Percentiles rank a stretch among this genome's conserved stretches.
These are phyloP conservation scores for Merodon equestris DNA, from an alignment of 2,888 invertebrate genomes.

Conservation along the genomic window DNA sequence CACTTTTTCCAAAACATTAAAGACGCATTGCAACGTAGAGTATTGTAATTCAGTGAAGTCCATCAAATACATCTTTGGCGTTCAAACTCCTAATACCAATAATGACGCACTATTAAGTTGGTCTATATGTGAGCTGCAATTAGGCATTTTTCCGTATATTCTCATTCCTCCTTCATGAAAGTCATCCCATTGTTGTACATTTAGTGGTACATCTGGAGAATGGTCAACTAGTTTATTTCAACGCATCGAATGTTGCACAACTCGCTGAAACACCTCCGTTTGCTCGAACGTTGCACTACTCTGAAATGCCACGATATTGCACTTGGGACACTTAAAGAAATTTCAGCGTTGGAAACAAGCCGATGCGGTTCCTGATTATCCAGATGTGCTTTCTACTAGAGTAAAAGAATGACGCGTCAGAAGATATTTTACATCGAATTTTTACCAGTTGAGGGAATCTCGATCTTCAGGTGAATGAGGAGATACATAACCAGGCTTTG, in stretches of 20 bases:
- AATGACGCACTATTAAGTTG: not conserved
- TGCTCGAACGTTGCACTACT: not conserved
- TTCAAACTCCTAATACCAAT: too few relatives aligned
- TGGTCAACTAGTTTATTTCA: constrained; percentile 7
- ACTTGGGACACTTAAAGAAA: not conserved
- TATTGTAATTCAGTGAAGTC: not conserved
- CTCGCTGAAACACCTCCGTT: too few relatives aligned
- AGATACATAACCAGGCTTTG: too few relatives aligned
- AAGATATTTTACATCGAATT: too few relatives aligned
- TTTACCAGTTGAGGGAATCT: too few relatives aligned
- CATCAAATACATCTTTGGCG: not conserved
- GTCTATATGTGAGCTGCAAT: not conserved
- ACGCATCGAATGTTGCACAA: constrained; percentile 2
- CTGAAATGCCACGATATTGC: not conserved
- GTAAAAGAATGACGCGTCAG: too few relatives aligned
- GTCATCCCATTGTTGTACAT: constrained; percentile 1
- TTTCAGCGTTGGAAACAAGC: constrained; percentile 9
- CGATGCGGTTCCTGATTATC: not conserved
- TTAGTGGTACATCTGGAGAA: not conserved
- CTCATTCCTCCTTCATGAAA: not conserved
- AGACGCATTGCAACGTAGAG: not conserved
- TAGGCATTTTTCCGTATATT: not conserved
- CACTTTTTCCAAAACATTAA: not conserved
- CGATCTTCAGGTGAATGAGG: too few relatives aligned
- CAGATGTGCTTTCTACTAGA: not conserved